These are phyloP conservation scores for Temnothorax unifasciatus DNA, from an alignment of 2,888 invertebrate species.

Conservation along the genomic window DNA sequence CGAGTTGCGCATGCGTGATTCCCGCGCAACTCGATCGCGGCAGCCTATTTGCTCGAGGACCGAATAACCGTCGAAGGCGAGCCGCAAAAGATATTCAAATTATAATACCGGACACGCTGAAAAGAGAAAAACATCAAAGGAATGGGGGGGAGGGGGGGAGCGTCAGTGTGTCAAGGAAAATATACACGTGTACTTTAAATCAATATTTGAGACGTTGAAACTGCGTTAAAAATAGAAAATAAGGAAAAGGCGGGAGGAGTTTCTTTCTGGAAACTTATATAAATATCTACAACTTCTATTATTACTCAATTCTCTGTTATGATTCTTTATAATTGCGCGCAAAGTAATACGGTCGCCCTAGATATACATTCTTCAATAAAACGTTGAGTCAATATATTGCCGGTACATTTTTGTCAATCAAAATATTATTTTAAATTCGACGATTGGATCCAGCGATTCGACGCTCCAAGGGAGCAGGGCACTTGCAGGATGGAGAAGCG, in stretches of 20 bases:
- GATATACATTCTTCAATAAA: neutral
- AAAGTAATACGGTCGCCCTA: neutral
- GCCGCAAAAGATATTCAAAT: slow-evolving; percentile 4
- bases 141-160: too few relatives aligned
- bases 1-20: slow-evolving; percentile 69
- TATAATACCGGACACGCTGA: neutral
- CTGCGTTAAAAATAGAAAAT: neutral
- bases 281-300: neutral
- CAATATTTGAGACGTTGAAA: neutral
- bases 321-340: neutral
- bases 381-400: neutral
- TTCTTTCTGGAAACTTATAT: neutral
- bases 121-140: neutral
- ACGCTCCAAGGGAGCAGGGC: neutral
- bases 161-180: slow-evolving; percentile 15
- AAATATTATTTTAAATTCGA: neutral
- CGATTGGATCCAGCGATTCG: neutral
- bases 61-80: neutral
- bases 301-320: neutral
- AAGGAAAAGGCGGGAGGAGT: too few relatives aligned
- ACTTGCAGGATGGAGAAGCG: neutral
- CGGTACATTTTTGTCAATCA: neutral
- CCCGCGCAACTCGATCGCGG: neutral
- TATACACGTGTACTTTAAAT: neutral
- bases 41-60: neutral